phyloP scores from a whole-genome alignment of 1,140 invertebrate genomes.

The Lordiphosa clarofinis region DNA sequence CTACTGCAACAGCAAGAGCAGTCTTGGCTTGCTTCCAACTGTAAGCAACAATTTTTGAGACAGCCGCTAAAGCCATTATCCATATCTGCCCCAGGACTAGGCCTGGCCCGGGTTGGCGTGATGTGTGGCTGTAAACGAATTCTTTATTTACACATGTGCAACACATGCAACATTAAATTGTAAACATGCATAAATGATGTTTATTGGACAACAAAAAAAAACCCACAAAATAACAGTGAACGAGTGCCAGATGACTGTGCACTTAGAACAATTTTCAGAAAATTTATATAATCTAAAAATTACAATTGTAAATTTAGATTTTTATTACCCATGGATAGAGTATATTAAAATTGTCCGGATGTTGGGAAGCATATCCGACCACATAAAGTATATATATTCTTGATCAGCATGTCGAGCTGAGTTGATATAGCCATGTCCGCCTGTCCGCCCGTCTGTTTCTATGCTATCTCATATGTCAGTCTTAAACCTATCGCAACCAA shows the following conservation, averaged over 20 bases:
- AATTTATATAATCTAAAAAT: too few relatives aligned
- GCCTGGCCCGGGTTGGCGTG: background rate
- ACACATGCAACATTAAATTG: constrained; percentile 56
- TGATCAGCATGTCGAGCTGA: too few relatives aligned
- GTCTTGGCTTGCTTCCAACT: constrained; percentile 50
- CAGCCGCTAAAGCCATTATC: constrained; percentile 58
- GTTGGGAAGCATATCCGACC: too few relatives aligned
- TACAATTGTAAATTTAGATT: too few relatives aligned
- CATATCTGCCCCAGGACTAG: constrained; percentile 18
- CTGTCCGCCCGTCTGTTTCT: too few relatives aligned
- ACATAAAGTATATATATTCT: too few relatives aligned
- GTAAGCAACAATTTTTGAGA: constrained; percentile 50
- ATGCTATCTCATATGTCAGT: too few relatives aligned
- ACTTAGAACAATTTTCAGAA: background rate
- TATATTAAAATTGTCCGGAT: too few relatives aligned
- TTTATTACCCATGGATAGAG: too few relatives aligned
- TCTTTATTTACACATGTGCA: constrained; percentile 61
- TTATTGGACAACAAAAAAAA: constrained; percentile 42
- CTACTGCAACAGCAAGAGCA: constrained; percentile 29
- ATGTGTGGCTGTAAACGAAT: constrained; percentile 33
- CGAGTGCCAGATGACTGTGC: constrained; percentile 2
- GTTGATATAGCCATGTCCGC: too few relatives aligned
- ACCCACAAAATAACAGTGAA: constrained; percentile 18
- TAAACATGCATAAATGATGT: constrained; percentile 65
- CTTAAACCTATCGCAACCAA: too few relatives aligned